Base-by-base conservation (phyloP, 2,797 vertebrate species). In the Lerista edwardsae region DNA sequence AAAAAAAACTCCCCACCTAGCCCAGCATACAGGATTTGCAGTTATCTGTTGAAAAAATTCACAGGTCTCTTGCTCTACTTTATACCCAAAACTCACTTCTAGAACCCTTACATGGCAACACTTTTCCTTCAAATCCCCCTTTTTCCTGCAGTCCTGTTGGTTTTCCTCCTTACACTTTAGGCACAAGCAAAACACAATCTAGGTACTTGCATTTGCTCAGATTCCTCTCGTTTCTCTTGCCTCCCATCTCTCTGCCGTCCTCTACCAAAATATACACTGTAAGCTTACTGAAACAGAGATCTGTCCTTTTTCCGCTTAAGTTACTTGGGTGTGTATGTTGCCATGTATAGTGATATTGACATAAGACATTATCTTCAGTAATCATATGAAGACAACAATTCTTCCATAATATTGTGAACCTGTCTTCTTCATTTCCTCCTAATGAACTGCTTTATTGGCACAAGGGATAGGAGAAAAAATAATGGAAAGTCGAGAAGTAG, bases 21-120 rank as follows among this genome's bases (percentile, higher is more conserved):
- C 34, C 27, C 25, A 86, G 27, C 27, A 15, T 67, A 62, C 82
- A 81, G 12, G 12, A 6, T 84, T 23, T 74, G 83, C 76, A 78
- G 55, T 44, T 76, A 80, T 36, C 17, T 31, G 61, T 27, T 10
- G 1, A 82, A 86, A n/a, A 25, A 29, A 34, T 78, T 31, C 23
- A 68, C 11, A 61, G 19, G n/a, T 71, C 6, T 51, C 39, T 57
- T 75, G 25, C 34, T 25, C 17, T 31, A 31, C 6, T 47, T 59
- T 55, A 19, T 41, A 3, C 1, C 36, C 29, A 4, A 57, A 80
- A 57, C 7, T n/a, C 14, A 14, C 57, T 77, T 77, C 29, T 39
- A 82, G 23, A 31, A 62, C n/a, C 6, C 21, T 41, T 64, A 34
- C 44, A 67, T 36, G 34, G 8, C 55, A 31, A 3, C 27, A 29